Base-by-base conservation (phyloP, 64 coral and sea anemone genomes). In the Porites australiensis region DNA sequence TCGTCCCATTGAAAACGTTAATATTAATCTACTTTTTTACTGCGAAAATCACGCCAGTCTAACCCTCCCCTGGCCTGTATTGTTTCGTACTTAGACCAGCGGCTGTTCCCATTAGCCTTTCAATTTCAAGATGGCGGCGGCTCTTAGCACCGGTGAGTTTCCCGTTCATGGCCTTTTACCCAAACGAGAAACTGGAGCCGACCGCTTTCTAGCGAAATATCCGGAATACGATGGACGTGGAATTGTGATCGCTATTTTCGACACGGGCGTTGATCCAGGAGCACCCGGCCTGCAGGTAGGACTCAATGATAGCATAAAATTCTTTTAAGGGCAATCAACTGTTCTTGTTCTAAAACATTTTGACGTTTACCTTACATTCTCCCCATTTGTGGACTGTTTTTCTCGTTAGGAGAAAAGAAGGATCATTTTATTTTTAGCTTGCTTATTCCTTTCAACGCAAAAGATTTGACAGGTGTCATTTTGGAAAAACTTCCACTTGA, bases 251-350 rank as follows among this genome's bases (percentile, higher is more conserved):
- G 98, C 98, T 27, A 94, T 99, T 74, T 94, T 99, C 64, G 98
- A 99, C 54, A 99, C 95, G 2, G 98, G 94, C 74, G 94, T 99
- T 80, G 98, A 99, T 77, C 98, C 98, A 27, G 98, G 91, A n/a
- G 98, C 98, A 0, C 47, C 74, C 20, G 98, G 98, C 9, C 67
- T 99, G 8, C 94, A 99, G 94, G 98, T 99, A 55, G 44, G 81
- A 64, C 13, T 13, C 15, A 2, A 5, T 57, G 2, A 57, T 9
- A 57, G 6, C 1, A 57, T 37, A 37, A 37, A 37, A 37, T 37
- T 37, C 27, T 37, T 37, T 37, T 37, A 37, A 37, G 27, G 27
- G 27, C 27, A 37, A 37, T 37, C 27, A 0, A 37, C 27, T 37
- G 27, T 37, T 37, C 27, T 37, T 37, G 27, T 37, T 37, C 27